These are phyloP conservation scores for Drepanosiphum platanoidis DNA, from an alignment of 2,888 invertebrate species.

Conservation along the genomic window DNA sequence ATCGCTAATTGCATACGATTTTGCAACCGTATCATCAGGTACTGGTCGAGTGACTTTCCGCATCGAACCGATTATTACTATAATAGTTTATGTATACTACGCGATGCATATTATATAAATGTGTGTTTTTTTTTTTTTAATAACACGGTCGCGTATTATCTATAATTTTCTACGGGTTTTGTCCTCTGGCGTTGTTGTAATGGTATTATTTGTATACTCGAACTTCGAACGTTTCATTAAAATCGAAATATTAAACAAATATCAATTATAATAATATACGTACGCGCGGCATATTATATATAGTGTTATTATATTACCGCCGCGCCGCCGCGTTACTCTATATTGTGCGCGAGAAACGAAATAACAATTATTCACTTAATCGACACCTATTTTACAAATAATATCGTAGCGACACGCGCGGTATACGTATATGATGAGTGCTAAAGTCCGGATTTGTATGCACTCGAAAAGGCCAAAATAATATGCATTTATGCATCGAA, in stretches of 20 bases:
- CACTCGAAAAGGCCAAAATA: no score
- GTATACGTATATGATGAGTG: no score
- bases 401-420: no score
- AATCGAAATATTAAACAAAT: not conserved
- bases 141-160: not conserved
- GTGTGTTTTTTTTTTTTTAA: not conserved
- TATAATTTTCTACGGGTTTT: not conserved
- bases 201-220: not conserved
- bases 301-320: not conserved
- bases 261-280: not conserved
- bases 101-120: no score
- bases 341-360: no score
- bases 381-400: no score
- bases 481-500: no score
- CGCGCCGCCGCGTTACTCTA: no score
- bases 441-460: no score
- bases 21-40: conserved; percentile 8
- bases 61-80: not conserved
- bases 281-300: not conserved
- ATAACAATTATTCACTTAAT: no score
- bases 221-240: not conserved
- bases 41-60: not conserved
- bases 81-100: not conserved
- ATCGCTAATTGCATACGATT: not conserved
- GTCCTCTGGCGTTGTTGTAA: not conserved